These are phyloP conservation scores for Castor canadensis DNA, from an alignment of 2,113 vertebrate genomes.

Conservation along the genomic window DNA sequence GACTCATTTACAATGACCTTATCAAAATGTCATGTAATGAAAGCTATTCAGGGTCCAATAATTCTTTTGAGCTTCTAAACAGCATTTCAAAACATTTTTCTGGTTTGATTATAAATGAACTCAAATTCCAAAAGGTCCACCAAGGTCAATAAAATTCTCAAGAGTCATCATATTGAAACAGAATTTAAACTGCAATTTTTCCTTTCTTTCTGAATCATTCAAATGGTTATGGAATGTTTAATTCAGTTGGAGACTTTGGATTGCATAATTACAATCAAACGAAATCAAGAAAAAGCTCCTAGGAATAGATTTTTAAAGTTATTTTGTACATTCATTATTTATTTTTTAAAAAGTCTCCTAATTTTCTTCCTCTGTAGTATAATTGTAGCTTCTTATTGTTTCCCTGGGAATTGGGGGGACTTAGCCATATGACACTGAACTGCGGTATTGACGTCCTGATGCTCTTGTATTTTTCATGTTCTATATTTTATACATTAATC, in stretches of 20 bases:
- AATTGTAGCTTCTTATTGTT: not conserved
- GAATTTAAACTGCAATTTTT: slow-evolving; percentile 60
- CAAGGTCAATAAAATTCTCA: slow-evolving; percentile 72
- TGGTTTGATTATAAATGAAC: slow-evolving; percentile 70
- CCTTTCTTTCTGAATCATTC: slow-evolving; percentile 52
- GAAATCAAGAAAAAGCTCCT: slow-evolving; percentile 47
- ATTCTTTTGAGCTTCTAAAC: slow-evolving; percentile 70
- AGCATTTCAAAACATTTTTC: slow-evolving; percentile 70
- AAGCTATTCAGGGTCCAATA: slow-evolving; percentile 70
- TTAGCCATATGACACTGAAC: not conserved
- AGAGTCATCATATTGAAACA: slow-evolving; percentile 66
- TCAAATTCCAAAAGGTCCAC: slow-evolving; percentile 65
- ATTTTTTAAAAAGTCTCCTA: not conserved
- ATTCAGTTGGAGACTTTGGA: slow-evolving; percentile 46
- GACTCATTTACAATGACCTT: slow-evolving; percentile 78
- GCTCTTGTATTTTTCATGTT: not conserved
- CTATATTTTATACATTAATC: not conserved
- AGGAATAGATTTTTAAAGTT: not conserved
- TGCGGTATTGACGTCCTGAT: not conserved
- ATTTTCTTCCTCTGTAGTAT: not conserved
- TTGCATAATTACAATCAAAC: slow-evolving; percentile 56
- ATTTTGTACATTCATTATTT: slow-evolving; percentile 37
- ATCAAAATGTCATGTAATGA: slow-evolving; percentile 77
- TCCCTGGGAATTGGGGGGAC: not conserved
- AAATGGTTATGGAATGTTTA: slow-evolving; percentile 55